Conservation (phyloP, 1,140 invertebrate genomes). For the Dysdera silvatica region DNA sequence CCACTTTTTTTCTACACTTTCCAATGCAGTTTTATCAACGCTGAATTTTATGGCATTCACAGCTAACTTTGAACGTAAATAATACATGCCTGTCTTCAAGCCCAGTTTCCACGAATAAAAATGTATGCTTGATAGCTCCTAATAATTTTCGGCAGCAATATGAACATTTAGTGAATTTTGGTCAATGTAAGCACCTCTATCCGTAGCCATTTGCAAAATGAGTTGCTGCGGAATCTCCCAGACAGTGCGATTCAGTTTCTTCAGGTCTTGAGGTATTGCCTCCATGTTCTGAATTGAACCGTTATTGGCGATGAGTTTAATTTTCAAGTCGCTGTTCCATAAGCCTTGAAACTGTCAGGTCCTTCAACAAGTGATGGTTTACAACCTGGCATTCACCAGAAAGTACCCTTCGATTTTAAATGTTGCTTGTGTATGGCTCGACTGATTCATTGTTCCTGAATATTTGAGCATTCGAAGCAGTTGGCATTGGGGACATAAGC, state of each 20-base stretch:
- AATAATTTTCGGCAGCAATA: slow-evolving; percentile 86
- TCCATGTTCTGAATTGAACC: slow-evolving; percentile 92
- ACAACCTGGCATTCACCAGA: slow-evolving; percentile 87
- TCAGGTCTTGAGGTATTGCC: slow-evolving; percentile 78
- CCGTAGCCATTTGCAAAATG: slow-evolving; percentile 94
- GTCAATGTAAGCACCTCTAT: slow-evolving; percentile 95
- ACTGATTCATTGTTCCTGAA: slow-evolving; percentile 98
- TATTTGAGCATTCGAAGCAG: slow-evolving; percentile 97
- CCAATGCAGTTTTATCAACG: slow-evolving; percentile 65
- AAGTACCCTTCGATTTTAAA: slow-evolving; percentile 86
- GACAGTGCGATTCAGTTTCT: slow-evolving; percentile 91
- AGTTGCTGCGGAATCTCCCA: slow-evolving; percentile 97
- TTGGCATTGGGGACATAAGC: slow-evolving; percentile 95
- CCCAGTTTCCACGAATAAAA: slow-evolving; percentile 95
- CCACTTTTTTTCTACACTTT: background rate
- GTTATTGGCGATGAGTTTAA: slow-evolving; percentile 78
- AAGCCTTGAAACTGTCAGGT: slow-evolving; percentile 79
- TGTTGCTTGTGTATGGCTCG: slow-evolving; percentile 96
- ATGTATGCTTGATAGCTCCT: slow-evolving; percentile 93
- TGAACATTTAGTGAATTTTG: slow-evolving; percentile 96
- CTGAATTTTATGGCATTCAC: slow-evolving; percentile 95
- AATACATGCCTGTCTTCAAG: too few relatives aligned
- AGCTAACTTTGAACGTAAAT: slow-evolving; percentile 90
- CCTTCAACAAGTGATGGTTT: slow-evolving; percentile 90
- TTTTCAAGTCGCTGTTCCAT: slow-evolving; percentile 97